Evolutionary conservation across 2,113 vertebrate species (phyloP), one percentile per base, ranked within the genome.

Genomic region (Indri indri): DNA sequence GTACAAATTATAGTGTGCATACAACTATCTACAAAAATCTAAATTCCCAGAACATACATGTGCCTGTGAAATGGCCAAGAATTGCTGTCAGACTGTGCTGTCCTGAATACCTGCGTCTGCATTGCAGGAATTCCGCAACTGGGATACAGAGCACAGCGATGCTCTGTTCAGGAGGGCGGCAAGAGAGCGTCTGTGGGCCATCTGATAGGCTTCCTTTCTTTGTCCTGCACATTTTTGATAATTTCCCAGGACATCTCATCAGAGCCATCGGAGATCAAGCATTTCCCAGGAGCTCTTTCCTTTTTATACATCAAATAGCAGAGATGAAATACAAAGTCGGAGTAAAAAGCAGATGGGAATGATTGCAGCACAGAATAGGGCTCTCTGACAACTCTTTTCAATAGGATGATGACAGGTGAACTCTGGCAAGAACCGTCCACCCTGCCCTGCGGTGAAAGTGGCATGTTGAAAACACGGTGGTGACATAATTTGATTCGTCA

Each of bases 311-410:
- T 92, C 81, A 94, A 88, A 77, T 32, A 84, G 20, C 79, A 84
- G 81, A 92, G 87, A 91, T 40, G 22, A 92, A 74, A 87, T 59
- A 92, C 57, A 59, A 52, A 93, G 68, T 68, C 59, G 52, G 76
- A 71, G 18, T n/a, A 27, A 84, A 92, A 73, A 92, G 65, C 32
- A 79, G 76, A 59, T 27, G 20, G 73, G 34, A 40, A 42, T 63
- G 70, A 92, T n/a, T 63, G 27, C 13, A 30, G 83, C 14, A 37
- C 37, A 54, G n/a, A 45, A 34, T 2, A 22, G 23, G 73, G 5
- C 27, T 54, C 16, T 94, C 81, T 79, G 93, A 94, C 45, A 86
- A 83, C 40, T 50, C 85, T 95, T 97, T 97, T 92, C 89, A 95
- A 32, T 27, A 42, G 17, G n/a, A 65, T 9, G 74, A 94, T 77